phyloP scores from a whole-genome alignment of 2,888 invertebrate genomes.

The Clostera curtula region DNA sequence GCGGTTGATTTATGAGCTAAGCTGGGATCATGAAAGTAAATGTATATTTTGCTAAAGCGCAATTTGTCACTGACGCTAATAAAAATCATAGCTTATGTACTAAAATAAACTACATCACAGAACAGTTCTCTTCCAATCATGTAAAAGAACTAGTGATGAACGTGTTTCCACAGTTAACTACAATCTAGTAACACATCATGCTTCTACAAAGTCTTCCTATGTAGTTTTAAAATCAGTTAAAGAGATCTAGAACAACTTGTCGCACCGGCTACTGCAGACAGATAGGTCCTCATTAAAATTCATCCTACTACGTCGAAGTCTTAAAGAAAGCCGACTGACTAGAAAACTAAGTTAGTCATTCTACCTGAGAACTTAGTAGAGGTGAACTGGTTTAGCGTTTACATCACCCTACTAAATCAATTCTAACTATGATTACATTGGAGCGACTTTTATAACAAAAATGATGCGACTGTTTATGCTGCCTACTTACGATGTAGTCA shows the following conservation, averaged over 20 bases:
- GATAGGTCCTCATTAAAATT: constrained; percentile 14
- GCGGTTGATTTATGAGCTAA: too few relatives aligned
- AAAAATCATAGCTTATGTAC: too few relatives aligned
- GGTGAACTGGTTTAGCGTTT: background rate
- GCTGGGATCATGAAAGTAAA: too few relatives aligned
- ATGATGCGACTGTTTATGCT: too few relatives aligned
- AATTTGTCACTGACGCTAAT: too few relatives aligned
- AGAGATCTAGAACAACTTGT: constrained; percentile 1
- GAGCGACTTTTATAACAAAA: too few relatives aligned
- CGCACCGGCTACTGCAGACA: background rate
- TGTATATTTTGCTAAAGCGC: too few relatives aligned
- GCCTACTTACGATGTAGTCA: too few relatives aligned
- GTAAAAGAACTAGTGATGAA: too few relatives aligned
- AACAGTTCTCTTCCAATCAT: too few relatives aligned
- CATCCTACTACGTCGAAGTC: constrained; percentile 4
- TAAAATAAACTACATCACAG: too few relatives aligned
- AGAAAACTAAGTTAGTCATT: constrained; percentile 4
- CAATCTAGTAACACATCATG: background rate
- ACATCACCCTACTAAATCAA: background rate
- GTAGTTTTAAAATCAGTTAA: background rate
- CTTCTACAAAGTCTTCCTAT: background rate
- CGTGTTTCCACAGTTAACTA: too few relatives aligned
- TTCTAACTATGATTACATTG: background rate
- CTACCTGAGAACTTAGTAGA: background rate
- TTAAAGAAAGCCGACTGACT: constrained; percentile 7